Percentiles rank a stretch among this genome's conserved stretches.
Evolutionary conservation across 1,140 invertebrate species (phyloP).

Genomic region (Diachasma alloeum): DNA sequence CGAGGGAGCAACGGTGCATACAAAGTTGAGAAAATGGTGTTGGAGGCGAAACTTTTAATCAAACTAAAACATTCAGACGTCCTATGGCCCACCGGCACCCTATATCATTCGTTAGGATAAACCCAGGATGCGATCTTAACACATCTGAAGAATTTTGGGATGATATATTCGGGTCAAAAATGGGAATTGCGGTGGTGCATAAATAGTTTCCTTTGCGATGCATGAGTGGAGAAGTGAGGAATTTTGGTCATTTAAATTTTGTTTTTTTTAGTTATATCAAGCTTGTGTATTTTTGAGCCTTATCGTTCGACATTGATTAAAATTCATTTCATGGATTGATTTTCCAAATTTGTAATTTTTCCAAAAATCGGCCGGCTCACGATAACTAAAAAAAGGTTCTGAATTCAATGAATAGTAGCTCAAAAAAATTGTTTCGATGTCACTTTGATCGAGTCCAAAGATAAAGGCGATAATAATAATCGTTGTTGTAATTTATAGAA

Average conservation of each 20-base stretch:
- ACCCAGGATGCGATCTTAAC: background rate
- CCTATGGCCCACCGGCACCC: background rate
- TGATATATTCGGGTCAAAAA: background rate
- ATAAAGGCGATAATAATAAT: too few relatives aligned
- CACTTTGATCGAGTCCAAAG: too few relatives aligned
- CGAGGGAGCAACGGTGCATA: background rate
- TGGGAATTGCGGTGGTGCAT: background rate
- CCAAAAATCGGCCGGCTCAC: too few relatives aligned
- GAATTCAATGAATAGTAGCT: too few relatives aligned
- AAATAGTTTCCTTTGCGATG: background rate
- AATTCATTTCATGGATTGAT: too few relatives aligned
- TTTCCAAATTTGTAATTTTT: too few relatives aligned
- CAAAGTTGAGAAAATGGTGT: background rate
- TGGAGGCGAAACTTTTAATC: conserved; percentile 5
- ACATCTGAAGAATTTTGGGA: background rate
- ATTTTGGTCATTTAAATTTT: background rate
- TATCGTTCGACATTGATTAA: too few relatives aligned
- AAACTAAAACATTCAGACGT: conserved; percentile 6
- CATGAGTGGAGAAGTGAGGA: background rate
- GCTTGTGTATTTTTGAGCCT: too few relatives aligned
- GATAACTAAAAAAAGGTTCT: too few relatives aligned
- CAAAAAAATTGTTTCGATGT: too few relatives aligned
- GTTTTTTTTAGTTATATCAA: too few relatives aligned
- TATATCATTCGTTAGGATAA: background rate
- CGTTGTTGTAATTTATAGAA: too few relatives aligned